Evolutionary conservation across 2,888 invertebrate species (phyloP).

Genomic region (Drosophila conformis): DNA sequence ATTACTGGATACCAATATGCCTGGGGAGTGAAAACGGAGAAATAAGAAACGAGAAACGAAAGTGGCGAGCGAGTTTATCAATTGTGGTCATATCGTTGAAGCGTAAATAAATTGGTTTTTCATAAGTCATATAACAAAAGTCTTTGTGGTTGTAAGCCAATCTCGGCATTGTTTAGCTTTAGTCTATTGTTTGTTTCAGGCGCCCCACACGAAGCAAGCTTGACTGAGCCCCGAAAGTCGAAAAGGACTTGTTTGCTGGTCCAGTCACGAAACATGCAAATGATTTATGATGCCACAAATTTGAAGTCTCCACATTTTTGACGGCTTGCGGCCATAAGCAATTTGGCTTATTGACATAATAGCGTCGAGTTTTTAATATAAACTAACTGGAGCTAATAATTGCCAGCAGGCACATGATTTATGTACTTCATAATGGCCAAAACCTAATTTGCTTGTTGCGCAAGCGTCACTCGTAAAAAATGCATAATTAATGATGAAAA

Average conservation of each 20-base stretch:
- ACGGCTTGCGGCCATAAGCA: conserved; percentile 47
- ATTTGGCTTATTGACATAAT: conserved; percentile 78
- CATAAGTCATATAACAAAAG: conserved; percentile 33
- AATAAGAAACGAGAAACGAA: background rate
- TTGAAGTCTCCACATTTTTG: conserved; percentile 12
- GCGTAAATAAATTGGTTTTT: conserved; percentile 54
- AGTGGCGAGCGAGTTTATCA: conserved; percentile 50
- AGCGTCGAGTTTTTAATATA: conserved; percentile 49
- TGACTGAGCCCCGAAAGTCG: conserved; percentile 26
- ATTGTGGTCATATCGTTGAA: conserved; percentile 51
- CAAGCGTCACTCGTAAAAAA: conserved; percentile 36
- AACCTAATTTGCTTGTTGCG: conserved; percentile 61
- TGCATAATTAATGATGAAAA: conserved; percentile 73
- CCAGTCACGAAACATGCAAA: conserved; percentile 50
- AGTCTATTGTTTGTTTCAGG: conserved; percentile 34
- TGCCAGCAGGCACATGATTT: conserved; percentile 51
- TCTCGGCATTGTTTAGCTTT: conserved; percentile 48
- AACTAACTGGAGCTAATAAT: conserved; percentile 53
- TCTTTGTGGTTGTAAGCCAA: conserved; percentile 25
- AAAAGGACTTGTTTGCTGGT: conserved; percentile 31
- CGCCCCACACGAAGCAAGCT: conserved; percentile 5
- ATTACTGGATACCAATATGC: conserved; percentile 49
- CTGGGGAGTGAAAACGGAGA: background rate
- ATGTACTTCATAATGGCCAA: conserved; percentile 60
- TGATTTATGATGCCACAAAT: conserved; percentile 68